phyloP scores from a whole-genome alignment of 1,140 invertebrate species.

The Ladona fulva region DNA sequence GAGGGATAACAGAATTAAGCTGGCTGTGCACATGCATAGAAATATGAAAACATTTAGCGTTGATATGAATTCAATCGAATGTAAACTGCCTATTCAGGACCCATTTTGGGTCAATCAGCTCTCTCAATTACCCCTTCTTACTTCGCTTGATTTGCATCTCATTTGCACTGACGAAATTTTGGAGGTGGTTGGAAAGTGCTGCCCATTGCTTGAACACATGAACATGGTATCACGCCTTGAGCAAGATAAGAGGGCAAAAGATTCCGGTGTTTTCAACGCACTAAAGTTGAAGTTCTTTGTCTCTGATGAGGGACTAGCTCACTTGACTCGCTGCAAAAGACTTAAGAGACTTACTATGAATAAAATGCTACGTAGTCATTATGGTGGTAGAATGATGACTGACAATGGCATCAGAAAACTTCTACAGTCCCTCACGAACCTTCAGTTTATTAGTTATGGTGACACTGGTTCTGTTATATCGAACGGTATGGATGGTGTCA shows the following conservation, averaged over 20 bases:
- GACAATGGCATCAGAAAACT: slow-evolving; percentile 1
- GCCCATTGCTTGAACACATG: slow-evolving; percentile 39
- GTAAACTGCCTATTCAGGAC: neutral
- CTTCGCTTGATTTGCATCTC: neutral
- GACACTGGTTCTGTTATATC: neutral
- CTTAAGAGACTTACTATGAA: slow-evolving; percentile 23
- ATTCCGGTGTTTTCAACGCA: slow-evolving; percentile 37
- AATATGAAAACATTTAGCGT: neutral
- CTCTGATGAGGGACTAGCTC: slow-evolving; percentile 24
- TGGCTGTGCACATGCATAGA: neutral
- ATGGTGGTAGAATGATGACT: neutral
- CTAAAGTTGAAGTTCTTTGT: slow-evolving; percentile 28
- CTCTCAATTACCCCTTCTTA: neutral
- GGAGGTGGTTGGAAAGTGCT: slow-evolving; percentile 37
- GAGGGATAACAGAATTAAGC: neutral
- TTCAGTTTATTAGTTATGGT: neutral
- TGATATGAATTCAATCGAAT: neutral
- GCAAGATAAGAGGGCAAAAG: neutral
- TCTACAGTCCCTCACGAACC: neutral
- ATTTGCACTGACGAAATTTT: slow-evolving; percentile 41
- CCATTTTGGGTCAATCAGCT: neutral
- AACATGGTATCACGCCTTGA: slow-evolving; percentile 41
- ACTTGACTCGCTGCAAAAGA: slow-evolving; percentile 22
- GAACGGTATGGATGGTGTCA: neutral
- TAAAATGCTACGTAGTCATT: neutral